phyloP scores from a whole-genome alignment of 2,113 vertebrate genomes.

The Oostethus manadensis region DNA sequence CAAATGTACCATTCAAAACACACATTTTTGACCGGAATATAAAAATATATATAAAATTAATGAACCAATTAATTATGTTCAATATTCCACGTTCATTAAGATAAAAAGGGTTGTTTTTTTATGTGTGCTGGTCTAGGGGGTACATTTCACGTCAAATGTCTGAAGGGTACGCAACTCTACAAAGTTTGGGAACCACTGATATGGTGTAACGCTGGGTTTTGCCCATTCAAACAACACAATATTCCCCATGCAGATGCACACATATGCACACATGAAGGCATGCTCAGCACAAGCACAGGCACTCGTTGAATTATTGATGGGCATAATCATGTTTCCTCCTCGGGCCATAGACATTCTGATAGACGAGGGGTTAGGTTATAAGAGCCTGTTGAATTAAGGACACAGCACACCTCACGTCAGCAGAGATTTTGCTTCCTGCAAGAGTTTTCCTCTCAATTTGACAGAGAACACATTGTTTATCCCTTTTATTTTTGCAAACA shows the following conservation, averaged over 20 bases:
- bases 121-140: too few species aligned
- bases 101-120: too few species aligned
- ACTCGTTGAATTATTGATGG: constrained; percentile 71
- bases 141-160: too few species aligned
- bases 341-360: constrained; percentile 60
- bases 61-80: too few species aligned
- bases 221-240: constrained; percentile 57
- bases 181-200: too few species aligned
- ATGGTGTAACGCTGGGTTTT: too few species aligned
- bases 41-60: too few species aligned
- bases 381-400: constrained; percentile 66
- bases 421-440: constrained; percentile 66
- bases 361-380: constrained; percentile 66
- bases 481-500: constrained; percentile 48
- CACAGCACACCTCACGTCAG: constrained; percentile 52
- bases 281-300: constrained; percentile 19
- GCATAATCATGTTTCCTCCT: constrained; percentile 69
- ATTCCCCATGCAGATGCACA: constrained; percentile 34
- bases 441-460: constrained; percentile 62
- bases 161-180: too few species aligned
- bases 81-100: too few species aligned
- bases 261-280: constrained; percentile 21
- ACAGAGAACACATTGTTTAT: constrained; percentile 63
- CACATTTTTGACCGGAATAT: too few species aligned
- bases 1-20: too few species aligned